Evolutionary conservation across 1,140 invertebrate genomes (phyloP).

Genomic region (Microplitis demolitor): DNA sequence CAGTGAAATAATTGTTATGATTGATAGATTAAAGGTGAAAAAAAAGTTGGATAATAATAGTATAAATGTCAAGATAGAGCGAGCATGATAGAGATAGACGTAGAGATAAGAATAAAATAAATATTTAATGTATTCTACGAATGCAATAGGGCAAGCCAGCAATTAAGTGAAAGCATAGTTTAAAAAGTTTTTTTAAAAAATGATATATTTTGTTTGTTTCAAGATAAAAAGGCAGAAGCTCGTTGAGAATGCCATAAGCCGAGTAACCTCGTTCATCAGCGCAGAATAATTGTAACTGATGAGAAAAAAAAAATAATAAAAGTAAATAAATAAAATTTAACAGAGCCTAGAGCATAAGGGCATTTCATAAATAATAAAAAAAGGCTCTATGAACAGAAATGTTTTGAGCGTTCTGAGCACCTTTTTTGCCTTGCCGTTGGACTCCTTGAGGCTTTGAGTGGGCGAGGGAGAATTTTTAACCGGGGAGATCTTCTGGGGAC

Average conservation of each 20-base stretch:
- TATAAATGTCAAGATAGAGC: neutral
- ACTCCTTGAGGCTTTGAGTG: constrained; percentile 67
- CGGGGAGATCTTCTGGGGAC: constrained; percentile 57
- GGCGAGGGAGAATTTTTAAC: constrained; percentile 62
- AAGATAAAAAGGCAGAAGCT: neutral
- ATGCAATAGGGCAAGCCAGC: neutral
- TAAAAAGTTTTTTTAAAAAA: neutral
- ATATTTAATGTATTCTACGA: neutral
- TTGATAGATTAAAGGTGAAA: too few species aligned
- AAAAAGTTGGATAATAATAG: neutral
- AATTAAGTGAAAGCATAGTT: constrained; percentile 1
- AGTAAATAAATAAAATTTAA: neutral
- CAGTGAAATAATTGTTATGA: neutral
- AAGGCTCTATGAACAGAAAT: constrained; percentile 11
- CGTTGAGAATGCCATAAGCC: neutral
- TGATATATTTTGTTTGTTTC: neutral
- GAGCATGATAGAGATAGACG: neutral
- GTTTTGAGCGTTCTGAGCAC: constrained; percentile 52
- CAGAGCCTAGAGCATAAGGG: neutral
- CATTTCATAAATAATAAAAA: constrained; percentile 1
- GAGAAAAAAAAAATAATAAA: neutral
- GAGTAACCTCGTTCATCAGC: neutral
- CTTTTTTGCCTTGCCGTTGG: constrained; percentile 67
- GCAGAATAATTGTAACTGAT: neutral
- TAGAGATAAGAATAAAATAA: neutral